Evolutionary conservation across 2,888 invertebrate species (phyloP).

Genomic region (Megalurothrips usitatus): DNA sequence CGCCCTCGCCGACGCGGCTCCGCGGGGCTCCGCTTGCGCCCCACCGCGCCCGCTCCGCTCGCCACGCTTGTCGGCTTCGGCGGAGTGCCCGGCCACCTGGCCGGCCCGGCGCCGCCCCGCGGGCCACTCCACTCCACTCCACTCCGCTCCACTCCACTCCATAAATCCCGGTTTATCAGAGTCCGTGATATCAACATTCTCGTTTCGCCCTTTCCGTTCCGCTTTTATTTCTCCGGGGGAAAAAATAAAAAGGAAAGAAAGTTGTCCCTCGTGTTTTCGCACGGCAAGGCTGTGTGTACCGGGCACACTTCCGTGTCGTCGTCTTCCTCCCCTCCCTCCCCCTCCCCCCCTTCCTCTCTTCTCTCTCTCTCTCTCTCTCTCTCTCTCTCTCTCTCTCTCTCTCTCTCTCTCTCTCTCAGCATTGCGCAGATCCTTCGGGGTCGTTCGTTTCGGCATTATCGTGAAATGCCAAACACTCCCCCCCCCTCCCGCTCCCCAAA

Average conservation of each 20-base stretch:
- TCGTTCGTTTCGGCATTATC: too few relatives aligned
- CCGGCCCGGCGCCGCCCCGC: background rate
- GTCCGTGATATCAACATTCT: background rate
- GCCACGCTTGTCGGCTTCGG: background rate
- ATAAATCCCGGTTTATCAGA: conserved; percentile 8
- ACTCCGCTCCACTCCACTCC: too few relatives aligned
- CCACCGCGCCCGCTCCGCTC: too few relatives aligned
- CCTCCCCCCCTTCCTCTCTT: background rate
- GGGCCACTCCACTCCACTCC: too few relatives aligned
- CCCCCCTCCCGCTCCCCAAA: too few relatives aligned
- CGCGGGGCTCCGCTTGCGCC: too few relatives aligned
- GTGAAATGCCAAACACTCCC: too few relatives aligned
- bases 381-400: background rate
- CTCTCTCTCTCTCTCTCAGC: background rate
- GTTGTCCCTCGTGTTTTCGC: too few relatives aligned
- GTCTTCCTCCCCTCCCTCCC: conserved; percentile 33
- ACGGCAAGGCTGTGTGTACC: background rate
- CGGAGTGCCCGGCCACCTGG: background rate
- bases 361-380: background rate
- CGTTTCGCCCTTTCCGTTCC: background rate
- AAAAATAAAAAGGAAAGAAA: too few relatives aligned
- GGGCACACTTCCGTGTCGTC: conserved; percentile 6
- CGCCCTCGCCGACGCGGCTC: too few relatives aligned
- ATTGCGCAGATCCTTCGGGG: too few relatives aligned
- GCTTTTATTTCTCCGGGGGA: conserved; percentile 29